Percentiles rank a stretch among this genome's conserved stretches.
Evolutionary conservation across 2,888 invertebrate species (phyloP).

Genomic region (Vesta saturnalis): DNA sequence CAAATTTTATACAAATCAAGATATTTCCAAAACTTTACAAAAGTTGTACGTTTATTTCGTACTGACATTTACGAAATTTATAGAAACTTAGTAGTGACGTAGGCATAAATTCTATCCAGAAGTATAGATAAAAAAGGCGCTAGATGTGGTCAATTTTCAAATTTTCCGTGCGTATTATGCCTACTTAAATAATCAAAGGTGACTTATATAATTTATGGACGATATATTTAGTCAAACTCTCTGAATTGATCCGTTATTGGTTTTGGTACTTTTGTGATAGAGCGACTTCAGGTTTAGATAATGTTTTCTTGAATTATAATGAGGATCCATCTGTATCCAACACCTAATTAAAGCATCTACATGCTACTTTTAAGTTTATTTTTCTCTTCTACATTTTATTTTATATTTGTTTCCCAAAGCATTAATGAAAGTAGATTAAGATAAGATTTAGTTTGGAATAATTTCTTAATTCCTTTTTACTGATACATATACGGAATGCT

Average conservation of each 20-base stretch:
- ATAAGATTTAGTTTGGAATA: slow-evolving; percentile 35
- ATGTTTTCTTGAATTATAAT: slow-evolving; percentile 42
- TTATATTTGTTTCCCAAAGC: slow-evolving; percentile 33
- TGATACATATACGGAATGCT: background rate
- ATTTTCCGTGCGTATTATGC: no score
- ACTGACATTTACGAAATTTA: background rate
- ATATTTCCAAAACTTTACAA: slow-evolving; percentile 52
- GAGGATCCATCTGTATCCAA: slow-evolving; percentile 43
- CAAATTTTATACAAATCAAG: slow-evolving; percentile 55
- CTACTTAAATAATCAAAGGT: slow-evolving; percentile 30
- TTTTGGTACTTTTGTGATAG: slow-evolving; percentile 41
- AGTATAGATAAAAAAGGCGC: slow-evolving; percentile 10
- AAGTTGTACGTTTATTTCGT: slow-evolving; percentile 28
- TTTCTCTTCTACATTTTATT: slow-evolving; percentile 34
- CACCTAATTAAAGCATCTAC: slow-evolving; percentile 43
- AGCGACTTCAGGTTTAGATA: slow-evolving; percentile 42
- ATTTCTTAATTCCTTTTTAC: slow-evolving; percentile 34
- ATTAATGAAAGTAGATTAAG: slow-evolving; percentile 32
- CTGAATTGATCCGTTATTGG: slow-evolving; percentile 40
- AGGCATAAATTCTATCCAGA: no score
- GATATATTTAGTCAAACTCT: slow-evolving; percentile 38
- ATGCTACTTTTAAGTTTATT: slow-evolving; percentile 40
- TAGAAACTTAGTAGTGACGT: no score
- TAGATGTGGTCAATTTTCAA: slow-evolving; percentile 19
- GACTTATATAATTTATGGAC: slow-evolving; percentile 41